Evolutionary conservation across 1,140 invertebrate species (phyloP), one percentile per base, ranked within the genome.

Genomic region (Antheraea pernyi): DNA sequence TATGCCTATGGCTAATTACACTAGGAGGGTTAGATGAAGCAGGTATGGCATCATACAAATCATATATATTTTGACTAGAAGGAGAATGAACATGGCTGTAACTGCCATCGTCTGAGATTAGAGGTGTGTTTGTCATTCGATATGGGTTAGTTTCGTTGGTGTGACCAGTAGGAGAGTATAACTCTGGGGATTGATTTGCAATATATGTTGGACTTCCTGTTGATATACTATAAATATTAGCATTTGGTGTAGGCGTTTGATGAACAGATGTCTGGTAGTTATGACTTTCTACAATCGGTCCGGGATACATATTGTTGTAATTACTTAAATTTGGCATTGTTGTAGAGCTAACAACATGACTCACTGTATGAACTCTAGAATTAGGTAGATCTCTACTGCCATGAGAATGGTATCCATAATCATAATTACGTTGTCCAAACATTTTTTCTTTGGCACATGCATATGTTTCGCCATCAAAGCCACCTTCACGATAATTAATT

Each of bases 281-380:
- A 76, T 85, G 86, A 71, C 74, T 75, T 67, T 86, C 84, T 60
- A 82, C 73, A 70, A 75, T 71, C 60, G 83, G 59, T 69, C 75
- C 73, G 48, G 82, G 67, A 77, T 89, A 90, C 42, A 84, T 78
- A 67, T 85, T 88, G 75, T 80, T 88, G 65, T 89, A 92, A 72
- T 84, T 85, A 74, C 84, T 89, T 75, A 92, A 84, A 79, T 92
- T 92, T 75, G 90, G 90, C 90, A 92, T 92, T 53, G 90, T 92
- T 64, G 84, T 90, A 61, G 90, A 92, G 75, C 87, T 92, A 7
- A 92, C 90, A 53, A 89, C 86, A 81, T 92, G 91, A 76, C 88
- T 92, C 62, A 91, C 87, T 60, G 89, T 89, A 68, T 86, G 88
- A 36, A 91, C 76, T 75, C 86, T 83, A 59, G 89, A 80, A 70